Evolutionary conservation across 2,888 invertebrate genomes (phyloP), one percentile per base, ranked within the genome.

Genomic region (Dendrolimus houi): DNA sequence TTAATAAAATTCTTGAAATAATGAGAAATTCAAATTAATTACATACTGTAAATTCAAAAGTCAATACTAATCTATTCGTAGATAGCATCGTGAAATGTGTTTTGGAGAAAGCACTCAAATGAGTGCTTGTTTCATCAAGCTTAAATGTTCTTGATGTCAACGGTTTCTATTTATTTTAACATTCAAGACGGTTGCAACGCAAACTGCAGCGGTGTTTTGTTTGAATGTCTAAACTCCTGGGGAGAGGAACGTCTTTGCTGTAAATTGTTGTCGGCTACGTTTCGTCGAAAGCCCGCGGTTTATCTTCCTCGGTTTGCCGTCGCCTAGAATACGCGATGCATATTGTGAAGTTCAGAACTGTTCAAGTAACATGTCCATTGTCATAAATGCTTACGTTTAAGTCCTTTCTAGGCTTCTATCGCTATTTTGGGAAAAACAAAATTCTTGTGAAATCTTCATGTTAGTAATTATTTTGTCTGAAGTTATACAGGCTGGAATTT

Each of bases 251-350:
- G 47, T 12, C 47, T 77, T 79, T 75, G 71, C 67, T 73, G 73
- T 77, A 75, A 79, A 77, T 75, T 74, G 72, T 72, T 62, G 57
- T 66, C 64, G 68, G 67, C 71, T 68, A 67, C 68, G 69, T 70
- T 69, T 66, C 64, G 63, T 69, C 67, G 68, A 69, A 64, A 68
- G 69, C 68, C 66, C 64, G 65, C 61, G 65, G 75, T 76, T 73
- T 77, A 77, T 75, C 75, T 71, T 9, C 47, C 47, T 8, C 8
- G 61, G 55, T 59, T 64, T 60, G 68, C 66, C 71, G 72, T 70
- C 68, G 67, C 71, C 70, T 70, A 69, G 76, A 74, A 75, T 75
- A 72, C 69, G 65, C 68, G 65, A 71, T 69, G 69, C 59, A 61
- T 64, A 63, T 58, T 62, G 65, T 63, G 66, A 10, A 47, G 2